Evolutionary conservation across 2,888 invertebrate genomes (phyloP).

Genomic region (Patella pellucida): DNA sequence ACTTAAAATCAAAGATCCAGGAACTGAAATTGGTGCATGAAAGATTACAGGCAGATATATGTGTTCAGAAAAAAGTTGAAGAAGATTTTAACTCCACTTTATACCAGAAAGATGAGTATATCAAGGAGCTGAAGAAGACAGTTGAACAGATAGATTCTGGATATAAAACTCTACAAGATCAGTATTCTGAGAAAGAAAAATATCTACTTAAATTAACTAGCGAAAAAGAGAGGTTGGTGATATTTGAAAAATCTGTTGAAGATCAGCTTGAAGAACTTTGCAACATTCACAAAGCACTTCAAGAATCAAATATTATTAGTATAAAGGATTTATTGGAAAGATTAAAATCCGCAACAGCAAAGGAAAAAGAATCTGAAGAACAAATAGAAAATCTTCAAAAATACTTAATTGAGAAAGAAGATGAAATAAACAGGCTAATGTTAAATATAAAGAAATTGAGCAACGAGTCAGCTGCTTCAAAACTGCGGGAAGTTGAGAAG

Average conservation of each 20-base stretch:
- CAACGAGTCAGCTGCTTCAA: conserved; percentile 17
- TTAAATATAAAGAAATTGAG: conserved; percentile 20
- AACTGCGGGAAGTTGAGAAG: conserved; percentile 24
- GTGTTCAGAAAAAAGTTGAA: conserved; percentile 1
- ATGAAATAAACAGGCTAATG: conserved; percentile 28
- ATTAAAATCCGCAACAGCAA: not conserved
- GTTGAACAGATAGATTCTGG: conserved; percentile 26
- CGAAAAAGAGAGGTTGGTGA: conserved; percentile 19
- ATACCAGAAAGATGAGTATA: conserved; percentile 25
- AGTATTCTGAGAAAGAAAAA: conserved; percentile 23
- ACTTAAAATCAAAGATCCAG: conserved; percentile 4
- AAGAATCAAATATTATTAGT: not conserved
- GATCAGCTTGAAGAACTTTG: not conserved
- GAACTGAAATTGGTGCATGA: conserved; percentile 19
- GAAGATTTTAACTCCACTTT: not conserved
- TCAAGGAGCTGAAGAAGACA: conserved; percentile 23
- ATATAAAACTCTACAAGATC: conserved; percentile 15
- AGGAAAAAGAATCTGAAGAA: conserved; percentile 19
- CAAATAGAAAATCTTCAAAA: conserved; percentile 23
- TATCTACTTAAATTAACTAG: conserved; percentile 3
- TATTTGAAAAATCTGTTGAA: not conserved
- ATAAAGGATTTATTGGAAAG: not conserved
- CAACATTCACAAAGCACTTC: not conserved
- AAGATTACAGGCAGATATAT: conserved; percentile 34
- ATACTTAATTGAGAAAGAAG: conserved; percentile 30